phyloP scores from a whole-genome alignment of 2,797 vertebrate species.

The Propithecus deckenii region DNA sequence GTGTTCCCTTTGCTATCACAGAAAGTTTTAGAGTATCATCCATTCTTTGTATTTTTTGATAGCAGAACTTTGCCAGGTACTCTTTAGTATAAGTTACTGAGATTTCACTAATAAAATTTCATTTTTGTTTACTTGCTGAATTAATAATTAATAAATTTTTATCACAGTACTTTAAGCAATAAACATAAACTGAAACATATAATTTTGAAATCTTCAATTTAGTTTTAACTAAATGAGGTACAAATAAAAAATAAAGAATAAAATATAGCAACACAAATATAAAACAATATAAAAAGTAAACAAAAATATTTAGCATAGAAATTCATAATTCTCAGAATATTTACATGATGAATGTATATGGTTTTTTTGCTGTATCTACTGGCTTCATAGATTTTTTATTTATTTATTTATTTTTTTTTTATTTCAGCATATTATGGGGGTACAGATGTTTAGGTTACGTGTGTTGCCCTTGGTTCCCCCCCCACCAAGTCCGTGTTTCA shows the following conservation, averaged over 20 bases:
- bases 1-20: neutral
- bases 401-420: neutral
- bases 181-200: neutral
- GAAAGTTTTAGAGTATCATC: neutral
- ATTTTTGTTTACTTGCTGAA: neutral
- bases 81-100: neutral
- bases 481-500: no score
- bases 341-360: neutral
- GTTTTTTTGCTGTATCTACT: neutral
- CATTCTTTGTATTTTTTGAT: neutral
- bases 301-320: neutral
- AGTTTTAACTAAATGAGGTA: neutral
- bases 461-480: no score
- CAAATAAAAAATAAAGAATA: neutral
- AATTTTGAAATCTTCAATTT: neutral
- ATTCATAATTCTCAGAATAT: neutral
- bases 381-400: neutral
- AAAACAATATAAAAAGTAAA: conserved; percentile 4
- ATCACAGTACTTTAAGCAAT: neutral
- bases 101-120: neutral
- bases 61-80: neutral
- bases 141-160: conserved; percentile 24
- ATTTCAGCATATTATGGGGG: no score
- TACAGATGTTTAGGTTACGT: no score
- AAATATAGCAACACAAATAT: neutral